Evolutionary conservation across 2,113 vertebrate genomes (phyloP).

Genomic region (Dromaius novaehollandiae): DNA sequence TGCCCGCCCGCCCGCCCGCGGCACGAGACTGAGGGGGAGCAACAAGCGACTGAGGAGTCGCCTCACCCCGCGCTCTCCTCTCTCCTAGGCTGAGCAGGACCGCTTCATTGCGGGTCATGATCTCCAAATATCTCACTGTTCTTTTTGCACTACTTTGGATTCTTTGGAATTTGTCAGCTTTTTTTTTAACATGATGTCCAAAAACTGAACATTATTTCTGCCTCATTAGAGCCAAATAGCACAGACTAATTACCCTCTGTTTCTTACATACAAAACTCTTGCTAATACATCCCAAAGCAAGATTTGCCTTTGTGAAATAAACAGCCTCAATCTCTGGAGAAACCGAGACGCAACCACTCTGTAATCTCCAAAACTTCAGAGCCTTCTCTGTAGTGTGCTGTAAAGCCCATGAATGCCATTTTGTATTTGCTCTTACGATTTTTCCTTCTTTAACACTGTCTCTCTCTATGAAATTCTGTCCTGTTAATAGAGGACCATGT

Average conservation of each 20-base stretch:
- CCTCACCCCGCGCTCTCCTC: neutral
- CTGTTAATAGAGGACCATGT: neutral
- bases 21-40: neutral
- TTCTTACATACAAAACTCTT: neutral
- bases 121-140: neutral
- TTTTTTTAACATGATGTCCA: neutral
- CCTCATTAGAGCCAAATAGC: slow-evolving; percentile 17
- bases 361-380: rapidly evolving
- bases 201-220: neutral
- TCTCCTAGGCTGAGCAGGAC: neutral
- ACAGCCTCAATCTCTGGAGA: neutral
- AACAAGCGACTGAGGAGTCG: neutral
- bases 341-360: neutral
- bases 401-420: rapidly evolving
- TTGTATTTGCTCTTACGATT: neutral
- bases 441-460: neutral
- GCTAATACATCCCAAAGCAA: neutral
- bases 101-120: neutral
- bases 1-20: neutral
- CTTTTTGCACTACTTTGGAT: neutral
- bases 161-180: neutral
- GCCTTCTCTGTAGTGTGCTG: neutral
- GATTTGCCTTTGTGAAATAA: neutral
- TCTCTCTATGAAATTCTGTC: neutral
- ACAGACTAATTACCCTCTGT: slow-evolving; percentile 27